Percentiles rank a stretch among this genome's conserved stretches.
phyloP scores from a whole-genome alignment of 2,797 vertebrate genomes.

The Caiman crocodilus region DNA sequence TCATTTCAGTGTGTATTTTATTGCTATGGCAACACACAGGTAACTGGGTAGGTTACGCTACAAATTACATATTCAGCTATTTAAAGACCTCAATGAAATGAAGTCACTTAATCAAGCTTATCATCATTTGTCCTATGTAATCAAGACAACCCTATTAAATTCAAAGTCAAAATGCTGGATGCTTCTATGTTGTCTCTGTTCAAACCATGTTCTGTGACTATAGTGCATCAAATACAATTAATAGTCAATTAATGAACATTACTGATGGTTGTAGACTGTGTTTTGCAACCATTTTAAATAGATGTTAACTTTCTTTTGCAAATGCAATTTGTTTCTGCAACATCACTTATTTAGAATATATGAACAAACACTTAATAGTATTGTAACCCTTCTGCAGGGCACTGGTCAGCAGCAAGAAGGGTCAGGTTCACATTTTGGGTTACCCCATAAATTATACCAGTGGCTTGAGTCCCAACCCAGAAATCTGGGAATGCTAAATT shows the following conservation, averaged over 20 bases:
- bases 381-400: too few species aligned
- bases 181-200: conserved; percentile 16
- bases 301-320: conserved; percentile 29
- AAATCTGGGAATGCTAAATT: too few species aligned
- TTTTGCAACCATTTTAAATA: conserved; percentile 42
- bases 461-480: too few species aligned
- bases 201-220: background rate
- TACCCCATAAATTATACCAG: too few species aligned
- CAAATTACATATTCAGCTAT: conserved; percentile 72
- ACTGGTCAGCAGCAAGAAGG: too few species aligned
- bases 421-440: too few species aligned
- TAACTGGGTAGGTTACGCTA: conserved; percentile 71
- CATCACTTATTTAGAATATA: conserved; percentile 1
- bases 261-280: background rate
- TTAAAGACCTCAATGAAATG: conserved; percentile 73
- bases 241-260: background rate
- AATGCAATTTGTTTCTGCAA: background rate
- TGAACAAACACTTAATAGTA: conserved; percentile 7
- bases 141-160: conserved; percentile 62
- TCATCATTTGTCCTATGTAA: conserved; percentile 50
- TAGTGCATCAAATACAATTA: background rate
- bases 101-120: conserved; percentile 77
- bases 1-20: conserved; percentile 68
- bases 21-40: conserved; percentile 73
- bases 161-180: conserved; percentile 45